Base-by-base conservation (phyloP, 2,113 vertebrate genomes). In the Corynorhinus townsendii region DNA sequence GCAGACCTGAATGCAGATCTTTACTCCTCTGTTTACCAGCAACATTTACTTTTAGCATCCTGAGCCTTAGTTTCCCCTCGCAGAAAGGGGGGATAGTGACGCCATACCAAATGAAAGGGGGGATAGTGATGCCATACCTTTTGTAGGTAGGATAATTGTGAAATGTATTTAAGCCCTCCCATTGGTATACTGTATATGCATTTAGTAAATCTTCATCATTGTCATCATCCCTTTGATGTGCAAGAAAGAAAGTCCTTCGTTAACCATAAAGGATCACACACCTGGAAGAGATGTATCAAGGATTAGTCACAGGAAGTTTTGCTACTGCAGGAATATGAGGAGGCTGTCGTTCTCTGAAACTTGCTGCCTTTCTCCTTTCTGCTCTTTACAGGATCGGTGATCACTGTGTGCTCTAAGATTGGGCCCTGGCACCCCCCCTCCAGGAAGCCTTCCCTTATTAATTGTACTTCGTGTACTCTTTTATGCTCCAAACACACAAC, bases 371-470 rank as follows among this genome's bases (percentile, higher is more conserved):
- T 52, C 15, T 76, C 38, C 40, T 17, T 56, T 47, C 30, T 9
- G 38, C 71, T 43, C n/a, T 80, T 75, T 26, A 40, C 2, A 69
- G 40, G 30, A 30, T 64, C 79, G 79, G 16, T 30, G 45, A 81
- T 66, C 17, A 17, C 5, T 26, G 16, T 26, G 22, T 82, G 33
- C 68, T 91, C 43, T 64, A 89, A 91, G 75, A 71, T 75, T 80
- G 84, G 75, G 83, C 75, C 43, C 90, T 76, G 52, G 22, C 40
- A 80, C 94, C 93, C 66, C 26, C 76, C 19, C 35, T 90, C 72
- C 85, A 95, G 72, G 92, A 97, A 97, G 92, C 1, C 87, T 86
- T 85, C 92, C 90, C 45, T 96, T 92, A 91, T 91, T 91, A 94
- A 87, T 22, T 88, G 9, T 73, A 45, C 59, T 85, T 80, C 73